Conservation (phyloP, 2,888 invertebrate species). For the Sicus ferrugineus region DNA sequence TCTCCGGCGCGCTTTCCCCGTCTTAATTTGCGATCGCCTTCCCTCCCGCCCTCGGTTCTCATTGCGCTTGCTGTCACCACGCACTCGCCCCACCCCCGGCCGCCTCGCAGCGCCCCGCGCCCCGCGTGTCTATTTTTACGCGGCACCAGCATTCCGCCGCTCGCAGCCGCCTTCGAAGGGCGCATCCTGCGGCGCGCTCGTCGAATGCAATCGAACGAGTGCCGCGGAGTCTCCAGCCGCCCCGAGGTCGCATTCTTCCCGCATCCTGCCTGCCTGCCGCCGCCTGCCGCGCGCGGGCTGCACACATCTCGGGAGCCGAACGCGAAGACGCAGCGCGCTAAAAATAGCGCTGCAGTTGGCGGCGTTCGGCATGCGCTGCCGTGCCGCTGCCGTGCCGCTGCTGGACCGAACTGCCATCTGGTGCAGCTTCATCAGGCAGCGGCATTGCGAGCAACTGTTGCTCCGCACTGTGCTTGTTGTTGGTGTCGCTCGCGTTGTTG, state of each 20-base stretch:
- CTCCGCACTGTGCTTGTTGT: slow-evolving; percentile 1
- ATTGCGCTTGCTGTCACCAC: no score
- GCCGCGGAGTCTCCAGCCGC: slow-evolving; percentile 19
- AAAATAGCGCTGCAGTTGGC: slow-evolving; percentile 32
- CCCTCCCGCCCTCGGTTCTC: background rate
- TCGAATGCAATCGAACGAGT: slow-evolving; percentile 30
- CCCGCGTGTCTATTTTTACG: slow-evolving; percentile 7
- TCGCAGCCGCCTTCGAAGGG: background rate
- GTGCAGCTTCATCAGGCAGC: slow-evolving; percentile 17
- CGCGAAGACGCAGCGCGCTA: slow-evolving; percentile 21
- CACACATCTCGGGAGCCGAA: slow-evolving; percentile 15
- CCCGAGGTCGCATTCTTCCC: slow-evolving; percentile 1
- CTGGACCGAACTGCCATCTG: slow-evolving; percentile 23
- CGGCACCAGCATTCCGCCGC: background rate
- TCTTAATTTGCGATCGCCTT: background rate
- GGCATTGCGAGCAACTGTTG: slow-evolving; percentile 15
- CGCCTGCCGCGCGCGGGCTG: background rate
- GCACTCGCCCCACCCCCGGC: background rate
- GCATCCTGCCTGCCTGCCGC: no score
- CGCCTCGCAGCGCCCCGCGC: background rate
- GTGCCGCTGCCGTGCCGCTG: slow-evolving; percentile 14
- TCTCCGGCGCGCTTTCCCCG: background rate
- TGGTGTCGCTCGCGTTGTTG: background rate
- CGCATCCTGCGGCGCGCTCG: slow-evolving; percentile 1
- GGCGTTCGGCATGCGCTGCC: slow-evolving; percentile 38